Evolutionary conservation across 2,888 invertebrate species (phyloP), one percentile per base, ranked within the genome.

Genomic region (Nebria salina): DNA sequence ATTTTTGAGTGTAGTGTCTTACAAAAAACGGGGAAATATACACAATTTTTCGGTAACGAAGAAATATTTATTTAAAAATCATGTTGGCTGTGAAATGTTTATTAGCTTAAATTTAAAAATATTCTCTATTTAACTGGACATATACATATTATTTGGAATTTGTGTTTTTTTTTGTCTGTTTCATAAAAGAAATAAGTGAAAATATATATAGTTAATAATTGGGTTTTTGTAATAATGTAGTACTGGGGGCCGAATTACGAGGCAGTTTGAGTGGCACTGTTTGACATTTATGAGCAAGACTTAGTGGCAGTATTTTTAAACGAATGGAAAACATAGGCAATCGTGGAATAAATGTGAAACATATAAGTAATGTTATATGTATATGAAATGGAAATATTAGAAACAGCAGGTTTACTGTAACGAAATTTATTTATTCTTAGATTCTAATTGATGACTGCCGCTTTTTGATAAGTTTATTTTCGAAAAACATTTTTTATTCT

Each of bases 11-110:
- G 15, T 74, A 76, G 82, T 82, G 82, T 82, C 83, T 68, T 83
- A 81, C 34, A 83, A 82, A 83, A 81, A 77, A 54, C 64, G 68
- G 3, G 15, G 72, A 81, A 73, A 72, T 42, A n/a, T 78, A 64
- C 65, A 66, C 79, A 75, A 34, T 79, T 79, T 79, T 68, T 79
- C 72, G 72, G 34, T 65, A 42, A 65, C n/a, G 20, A 43, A 54
- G 80, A 75, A 82, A 82, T 84, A 84, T 84, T 84, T 84, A 84
- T 84, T 84, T 84, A 82, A 84, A 83, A 84, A 83, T 82, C 82
- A 74, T 76, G 82, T 82, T 80, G 73, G 74, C 82, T 26, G 65
- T 84, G 84, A 84, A 83, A 83, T 84, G 84, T 84, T 84, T 84
- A 84, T 84, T 84, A 81, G 83, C 84, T 70, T 83, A 83, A 34